Conservation (phyloP, 2,888 invertebrate species). For the Temnothorax ravouxi region DNA sequence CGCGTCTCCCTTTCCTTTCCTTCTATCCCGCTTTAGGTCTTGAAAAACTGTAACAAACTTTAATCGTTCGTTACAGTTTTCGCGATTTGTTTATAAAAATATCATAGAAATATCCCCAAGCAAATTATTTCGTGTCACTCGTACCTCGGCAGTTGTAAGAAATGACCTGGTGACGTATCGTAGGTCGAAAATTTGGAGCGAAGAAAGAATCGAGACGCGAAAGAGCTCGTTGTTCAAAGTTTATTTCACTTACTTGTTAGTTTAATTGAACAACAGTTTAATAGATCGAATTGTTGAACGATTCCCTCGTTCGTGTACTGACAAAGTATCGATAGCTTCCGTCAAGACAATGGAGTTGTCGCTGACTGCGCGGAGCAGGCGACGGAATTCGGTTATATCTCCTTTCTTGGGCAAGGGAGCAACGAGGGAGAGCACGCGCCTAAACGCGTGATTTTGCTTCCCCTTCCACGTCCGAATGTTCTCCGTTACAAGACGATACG, state of each 20-base stretch:
- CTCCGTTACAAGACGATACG: not conserved
- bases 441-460: not conserved
- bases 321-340: not conserved
- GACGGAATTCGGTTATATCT: not conserved
- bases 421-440: not conserved
- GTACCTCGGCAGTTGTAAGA: not conserved
- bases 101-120: not conserved
- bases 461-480: not conserved
- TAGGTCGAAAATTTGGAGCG: not conserved
- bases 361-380: not conserved
- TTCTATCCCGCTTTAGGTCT: not conserved
- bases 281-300: not conserved
- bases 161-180: not conserved
- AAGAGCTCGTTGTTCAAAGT: not conserved
- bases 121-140: not conserved
- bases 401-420: not conserved
- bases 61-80: constrained; percentile 15
- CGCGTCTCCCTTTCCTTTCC: constrained; percentile 21
- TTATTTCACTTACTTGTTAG: not conserved
- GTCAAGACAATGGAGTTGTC: not conserved
- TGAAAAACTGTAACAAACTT: too few relatives aligned
- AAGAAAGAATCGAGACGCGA: not conserved
- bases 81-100: not conserved
- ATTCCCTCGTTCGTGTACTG: not conserved
- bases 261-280: not conserved